Base-by-base conservation (phyloP, 2,888 invertebrate genomes). In the Loripinus fragilis region DNA sequence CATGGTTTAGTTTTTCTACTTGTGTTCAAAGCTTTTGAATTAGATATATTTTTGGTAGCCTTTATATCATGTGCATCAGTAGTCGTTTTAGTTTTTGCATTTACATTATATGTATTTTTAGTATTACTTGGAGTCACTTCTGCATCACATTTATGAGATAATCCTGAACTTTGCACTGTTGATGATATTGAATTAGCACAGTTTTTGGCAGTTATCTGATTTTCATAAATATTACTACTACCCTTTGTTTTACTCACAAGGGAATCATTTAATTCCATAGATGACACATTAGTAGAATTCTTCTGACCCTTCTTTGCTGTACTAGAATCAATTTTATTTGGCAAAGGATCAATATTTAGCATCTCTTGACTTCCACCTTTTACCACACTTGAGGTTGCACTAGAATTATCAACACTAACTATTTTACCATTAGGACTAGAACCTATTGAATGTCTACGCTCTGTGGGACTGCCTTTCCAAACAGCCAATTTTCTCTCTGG, bases 401-500 rank as follows among this genome's bases (percentile, higher is more conserved):
- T 52, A 60, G 33, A 60, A 20, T 20, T 64, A 25, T 64, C 35
- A 65, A 45, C 72, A 72, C 65, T 42, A 72, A 38, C 35, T 42
- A 66, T 30, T n/a, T 76, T 50, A 17, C 84, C 88, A 52, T 90
- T 90, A 48, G 91, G 90, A 84, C 88, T 89, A 67, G 90, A 90
- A 74, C 91, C 91, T 66, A 90, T 89, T 55, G 91, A 91, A 80
- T 91, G 91, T 38, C 91, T 86, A n/a, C 91, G 83, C 69, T 90
- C 90, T 33, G 87, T 87, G 0, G 86, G 86, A 55, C 87, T 88
- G 52, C 91, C 91, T 73, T 91, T 91, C 91, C 91, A 91, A 33
- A 89, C 80, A 41, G 90, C 87, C 28, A 86, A 81, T 75, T 89
- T 89, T 55, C 84, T 76, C 42, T 86, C 83, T 60, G 69, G 73